Evolutionary conservation across 2,113 vertebrate species (phyloP).

Genomic region (Penelope pileata): DNA sequence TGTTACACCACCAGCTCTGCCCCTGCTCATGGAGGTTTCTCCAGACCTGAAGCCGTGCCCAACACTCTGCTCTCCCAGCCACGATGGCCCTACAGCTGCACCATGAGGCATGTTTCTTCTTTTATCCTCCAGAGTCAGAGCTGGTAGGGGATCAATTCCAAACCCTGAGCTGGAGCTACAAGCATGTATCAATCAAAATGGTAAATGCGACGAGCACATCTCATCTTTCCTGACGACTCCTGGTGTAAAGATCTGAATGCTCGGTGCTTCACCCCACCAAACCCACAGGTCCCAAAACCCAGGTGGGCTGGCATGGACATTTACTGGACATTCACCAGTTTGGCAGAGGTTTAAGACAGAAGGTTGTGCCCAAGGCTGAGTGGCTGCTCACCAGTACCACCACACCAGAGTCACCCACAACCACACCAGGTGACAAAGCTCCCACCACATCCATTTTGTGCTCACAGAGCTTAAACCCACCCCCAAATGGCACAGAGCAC

Average conservation of each 20-base stretch:
- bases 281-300: neutral
- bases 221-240: neutral
- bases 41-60: neutral
- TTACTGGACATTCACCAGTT: too few species aligned
- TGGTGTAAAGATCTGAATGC: neutral
- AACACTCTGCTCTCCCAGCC: neutral
- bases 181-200: neutral
- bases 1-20: neutral
- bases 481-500: too few species aligned
- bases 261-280: neutral
- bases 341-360: neutral
- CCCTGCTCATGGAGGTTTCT: neutral
- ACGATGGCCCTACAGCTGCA: neutral
- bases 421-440: neutral
- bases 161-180: neutral
- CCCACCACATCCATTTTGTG: neutral
- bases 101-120: neutral
- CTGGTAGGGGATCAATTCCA: neutral
- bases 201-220: neutral
- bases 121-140: neutral
- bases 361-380: neutral
- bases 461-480: neutral
- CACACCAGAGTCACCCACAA: neutral
- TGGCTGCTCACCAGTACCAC: neutral
- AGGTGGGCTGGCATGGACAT: neutral